phyloP scores from a whole-genome alignment of 2,888 invertebrate genomes.

The Stenichneumon culpator region DNA sequence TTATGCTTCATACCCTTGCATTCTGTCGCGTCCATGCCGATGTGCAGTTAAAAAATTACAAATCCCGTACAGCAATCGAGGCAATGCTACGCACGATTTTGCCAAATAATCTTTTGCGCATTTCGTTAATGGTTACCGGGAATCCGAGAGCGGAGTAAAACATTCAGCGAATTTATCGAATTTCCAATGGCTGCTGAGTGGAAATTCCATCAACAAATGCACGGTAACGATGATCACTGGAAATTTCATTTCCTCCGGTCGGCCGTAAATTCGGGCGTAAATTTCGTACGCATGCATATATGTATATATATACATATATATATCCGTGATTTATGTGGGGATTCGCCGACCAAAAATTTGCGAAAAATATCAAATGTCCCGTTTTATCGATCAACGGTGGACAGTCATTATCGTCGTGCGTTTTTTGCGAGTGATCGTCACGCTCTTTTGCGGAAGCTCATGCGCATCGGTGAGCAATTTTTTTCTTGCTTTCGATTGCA shows the following conservation, averaged over 20 bases:
- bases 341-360: background rate
- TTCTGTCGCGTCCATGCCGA: background rate
- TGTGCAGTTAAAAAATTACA: background rate
- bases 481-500: background rate
- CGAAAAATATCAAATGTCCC: background rate
- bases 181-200: background rate
- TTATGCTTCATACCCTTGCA: background rate
- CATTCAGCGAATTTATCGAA: background rate
- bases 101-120: background rate
- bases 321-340: background rate
- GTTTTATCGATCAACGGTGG: background rate
- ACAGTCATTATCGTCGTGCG: background rate
- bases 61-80: background rate
- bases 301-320: background rate
- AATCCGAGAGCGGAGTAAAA: background rate
- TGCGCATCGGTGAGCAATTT: background rate
- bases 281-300: background rate
- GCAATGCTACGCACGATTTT: background rate
- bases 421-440: background rate
- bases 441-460: background rate
- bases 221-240: slow-evolving; percentile 7
- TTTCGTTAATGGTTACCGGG: background rate
- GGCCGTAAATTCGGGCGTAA: background rate
- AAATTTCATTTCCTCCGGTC: slow-evolving; percentile 1
- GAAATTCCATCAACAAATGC: background rate